Evolutionary conservation across 2,888 invertebrate species (phyloP), one percentile per base, ranked within the genome.

Genomic region (Hirtodrosophila trivittata): DNA sequence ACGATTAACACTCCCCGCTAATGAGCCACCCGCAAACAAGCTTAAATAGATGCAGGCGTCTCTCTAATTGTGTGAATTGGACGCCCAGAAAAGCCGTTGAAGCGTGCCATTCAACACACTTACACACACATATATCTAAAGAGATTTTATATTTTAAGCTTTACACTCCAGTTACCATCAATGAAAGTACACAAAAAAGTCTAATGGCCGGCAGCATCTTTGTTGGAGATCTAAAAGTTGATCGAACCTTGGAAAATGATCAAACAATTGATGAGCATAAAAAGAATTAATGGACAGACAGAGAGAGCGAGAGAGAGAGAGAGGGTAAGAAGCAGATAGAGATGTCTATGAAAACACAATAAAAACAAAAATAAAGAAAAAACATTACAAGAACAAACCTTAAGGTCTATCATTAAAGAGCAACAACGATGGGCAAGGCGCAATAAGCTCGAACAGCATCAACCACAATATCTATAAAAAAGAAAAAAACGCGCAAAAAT

Each of bases 231-330:
- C 56, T 35, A 59, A 63, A 63, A 84, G 85, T 80, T 84, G 75
- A 84, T 81, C 84, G 85, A 84, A 84, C 77, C 85, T 80, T 77
- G 70, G 70, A 74, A 77, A 77, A 81, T 58, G 57, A 41, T 71
- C 52, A 66, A 52, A 66, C 64, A 64, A 67, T 73, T 67, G 66
- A 51, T 57, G 60, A 9, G 14, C 65, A 75, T 54, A 55, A 46
- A 52, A 35, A 46, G 43, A 25, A 57, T 57, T 37, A 56, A 58
- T 52, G 28, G 21, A 37, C 14, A 32, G 10, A 10, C 7, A 32
- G 16, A 28, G 18, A 25, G 10, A 14, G 16, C 35, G 16, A 37
- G 14, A 28, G 10, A 10, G 9, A 32, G 28, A 21, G 18, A 25
- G 12, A 14, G 12, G 35, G 14, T 3, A 6, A 25, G 25, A 6